Percentiles rank a stretch among this genome's conserved stretches.
These are phyloP conservation scores for Autographa gamma DNA, from an alignment of 2,888 invertebrate genomes.

Conservation along the genomic window DNA sequence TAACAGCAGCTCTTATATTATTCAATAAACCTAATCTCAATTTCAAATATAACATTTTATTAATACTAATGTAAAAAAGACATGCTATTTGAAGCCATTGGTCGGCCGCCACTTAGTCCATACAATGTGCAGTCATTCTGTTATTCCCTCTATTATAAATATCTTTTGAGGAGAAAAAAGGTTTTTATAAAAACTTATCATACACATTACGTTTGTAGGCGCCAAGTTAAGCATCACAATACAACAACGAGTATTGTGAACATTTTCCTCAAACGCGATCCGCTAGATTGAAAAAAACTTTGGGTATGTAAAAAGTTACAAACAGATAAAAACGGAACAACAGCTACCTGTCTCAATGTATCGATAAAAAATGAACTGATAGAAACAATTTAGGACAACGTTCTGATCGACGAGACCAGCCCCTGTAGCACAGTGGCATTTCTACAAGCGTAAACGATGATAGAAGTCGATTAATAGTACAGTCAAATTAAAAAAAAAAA, in stretches of 20 bases:
- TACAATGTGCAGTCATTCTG: neutral
- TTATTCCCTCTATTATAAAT: neutral
- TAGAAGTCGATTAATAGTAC: no score
- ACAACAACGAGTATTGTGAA: slow-evolving; percentile 29
- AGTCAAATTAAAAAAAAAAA: no score
- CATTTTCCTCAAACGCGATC: slow-evolving; percentile 64
- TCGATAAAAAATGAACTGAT: slow-evolving; percentile 48
- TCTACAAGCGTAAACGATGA: no score
- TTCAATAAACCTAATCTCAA: no score
- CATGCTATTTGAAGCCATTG: neutral
- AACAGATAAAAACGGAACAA: slow-evolving; percentile 45
- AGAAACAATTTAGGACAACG: slow-evolving; percentile 45
- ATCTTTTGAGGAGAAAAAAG: slow-evolving; percentile 13
- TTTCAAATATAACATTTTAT: no score
- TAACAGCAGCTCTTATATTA: no score
- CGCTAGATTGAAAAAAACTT: slow-evolving; percentile 52
- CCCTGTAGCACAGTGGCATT: no score
- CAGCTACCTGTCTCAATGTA: slow-evolving; percentile 39
- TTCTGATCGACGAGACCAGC: slow-evolving; percentile 22
- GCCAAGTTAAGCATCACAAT: slow-evolving; percentile 18
- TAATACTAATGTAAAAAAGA: neutral
- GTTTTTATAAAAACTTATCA: slow-evolving; percentile 19
- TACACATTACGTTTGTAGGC: slow-evolving; percentile 17
- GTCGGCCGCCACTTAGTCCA: neutral
- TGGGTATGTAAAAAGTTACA: slow-evolving; percentile 46